These are phyloP conservation scores for Atta texana DNA, from an alignment of 1,140 invertebrate species.

Conservation along the genomic window DNA sequence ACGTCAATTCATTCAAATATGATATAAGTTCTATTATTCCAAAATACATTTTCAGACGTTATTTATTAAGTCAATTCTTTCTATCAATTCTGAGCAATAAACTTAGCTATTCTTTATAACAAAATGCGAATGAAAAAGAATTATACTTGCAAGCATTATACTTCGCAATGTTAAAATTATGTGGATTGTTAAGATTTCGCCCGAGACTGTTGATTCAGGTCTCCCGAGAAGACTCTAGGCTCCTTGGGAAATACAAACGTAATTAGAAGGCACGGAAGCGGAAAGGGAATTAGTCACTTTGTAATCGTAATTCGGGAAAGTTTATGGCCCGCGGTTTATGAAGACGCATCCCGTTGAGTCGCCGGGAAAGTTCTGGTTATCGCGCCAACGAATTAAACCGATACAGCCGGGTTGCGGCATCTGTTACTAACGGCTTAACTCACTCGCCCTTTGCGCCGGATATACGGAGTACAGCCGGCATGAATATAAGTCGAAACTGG, in stretches of 20 bases:
- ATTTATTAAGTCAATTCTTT: neutral
- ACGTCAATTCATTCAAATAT: neutral
- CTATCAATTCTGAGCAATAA: neutral
- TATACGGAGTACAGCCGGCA: conserved; percentile 56
- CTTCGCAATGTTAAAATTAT: conserved; percentile 36
- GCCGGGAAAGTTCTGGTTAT: conserved; percentile 72
- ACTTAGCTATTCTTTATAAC: neutral
- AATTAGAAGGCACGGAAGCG: conserved; percentile 47
- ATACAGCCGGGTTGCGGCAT: conserved; percentile 68
- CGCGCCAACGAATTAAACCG: conserved; percentile 73
- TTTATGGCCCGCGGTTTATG: conserved; percentile 64
- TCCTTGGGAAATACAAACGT: conserved; percentile 52
- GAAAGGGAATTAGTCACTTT: conserved; percentile 63
- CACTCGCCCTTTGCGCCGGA: conserved; percentile 64
- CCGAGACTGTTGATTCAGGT: conserved; percentile 43
- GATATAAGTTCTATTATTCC: neutral
- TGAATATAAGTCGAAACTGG: conserved; percentile 71
- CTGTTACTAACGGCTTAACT: conserved; percentile 74
- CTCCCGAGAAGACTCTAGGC: conserved; percentile 19
- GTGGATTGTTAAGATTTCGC: conserved; percentile 46
- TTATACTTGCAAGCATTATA: too few relatives aligned
- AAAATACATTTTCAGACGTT: neutral
- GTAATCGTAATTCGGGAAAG: conserved; percentile 62
- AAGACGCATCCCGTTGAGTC: conserved; percentile 60
- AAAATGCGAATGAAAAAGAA: neutral